Base-by-base conservation (phyloP, 2,113 vertebrate species). In the Rhinopomastus cyanomelas region DNA sequence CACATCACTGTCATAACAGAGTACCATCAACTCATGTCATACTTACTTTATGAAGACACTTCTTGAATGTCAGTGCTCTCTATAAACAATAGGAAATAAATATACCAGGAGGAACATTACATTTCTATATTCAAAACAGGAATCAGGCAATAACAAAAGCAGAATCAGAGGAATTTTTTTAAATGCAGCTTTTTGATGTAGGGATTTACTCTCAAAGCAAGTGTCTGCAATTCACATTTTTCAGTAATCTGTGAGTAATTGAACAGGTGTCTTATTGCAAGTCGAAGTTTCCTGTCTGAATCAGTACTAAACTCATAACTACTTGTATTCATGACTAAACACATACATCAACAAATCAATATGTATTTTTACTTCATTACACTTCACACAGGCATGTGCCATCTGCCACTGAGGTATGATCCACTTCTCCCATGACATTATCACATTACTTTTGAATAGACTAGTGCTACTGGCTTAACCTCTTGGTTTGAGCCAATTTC, bases 361-460 rank as follows among this genome's bases (percentile, higher is more conserved):
- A 67, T 25, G 39, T 96, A 96, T 92, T 97, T 96, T 87, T 86
- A 85, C 64, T 46, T 51, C 59, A 34, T 76, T 92, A 78, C 85
- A 79, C 78, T 87, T 79, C 48, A 92, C 36, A 61, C 5, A 89
- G 68, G 87, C 87, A 92, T 61, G 78, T 5, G 27, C 88, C 91
- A 94, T 95, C 84, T 96, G 94, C 74, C 75, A 85, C n/a, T 1
- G 29, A 91, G 52, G 59, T 78, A 94, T 89, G 75, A 92, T 79
- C 87, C 30, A 3, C 81, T 84, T 72, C 75, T 87, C 73, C n/a
- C 1, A 2, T 90, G 91, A 92, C 90, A 93, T 96, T 87, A 96
- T 96, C 95, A 92, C 66, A 44, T 95, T 95, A 94, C 92, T 88
- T 76, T 62, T 13, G 10, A 85, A 92, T 80, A 93, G 88, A 93